Conservation (phyloP, 2,888 invertebrate species). For the Acleris sparsana region DNA sequence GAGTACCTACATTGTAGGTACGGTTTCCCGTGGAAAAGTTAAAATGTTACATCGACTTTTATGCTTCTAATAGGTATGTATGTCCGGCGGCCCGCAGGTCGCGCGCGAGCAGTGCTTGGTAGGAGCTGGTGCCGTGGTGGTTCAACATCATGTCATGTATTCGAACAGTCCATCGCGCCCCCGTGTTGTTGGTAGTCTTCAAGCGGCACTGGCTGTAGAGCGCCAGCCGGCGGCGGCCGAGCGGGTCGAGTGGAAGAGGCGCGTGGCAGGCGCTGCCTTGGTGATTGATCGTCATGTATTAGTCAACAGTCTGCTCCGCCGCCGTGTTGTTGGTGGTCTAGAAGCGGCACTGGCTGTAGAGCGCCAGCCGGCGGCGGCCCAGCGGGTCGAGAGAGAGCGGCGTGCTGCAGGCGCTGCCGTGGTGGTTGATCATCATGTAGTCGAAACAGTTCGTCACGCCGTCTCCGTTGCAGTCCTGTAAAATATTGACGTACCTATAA, state of each 20-base stretch:
- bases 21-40: too few relatives aligned
- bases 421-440: conserved; percentile 85
- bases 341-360: conserved; percentile 66
- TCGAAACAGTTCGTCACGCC: conserved; percentile 86
- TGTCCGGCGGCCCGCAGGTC: conserved; percentile 54
- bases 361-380: conserved; percentile 63
- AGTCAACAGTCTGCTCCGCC: conserved; percentile 87
- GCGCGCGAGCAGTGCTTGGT: conserved; percentile 61
- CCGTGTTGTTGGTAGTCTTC: conserved; percentile 52
- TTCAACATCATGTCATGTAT: conserved; percentile 86
- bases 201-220: conserved; percentile 67
- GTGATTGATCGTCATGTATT: conserved; percentile 85
- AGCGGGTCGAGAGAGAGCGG: conserved; percentile 54
- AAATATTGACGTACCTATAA: background rate
- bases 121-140: conserved; percentile 82
- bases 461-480: conserved; percentile 86
- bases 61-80: too few relatives aligned
- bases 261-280: conserved; percentile 80
- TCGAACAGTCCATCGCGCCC: conserved; percentile 85
- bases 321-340: conserved; percentile 53
- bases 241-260: conserved; percentile 52
- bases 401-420: conserved; percentile 78
- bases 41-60: too few relatives aligned
- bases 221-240: conserved; percentile 64
- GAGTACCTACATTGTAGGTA: too few relatives aligned